Evolutionary conservation across 2,797 vertebrate species (phyloP), one percentile per base, ranked within the genome.

Genomic region (Silurus aristotelis): DNA sequence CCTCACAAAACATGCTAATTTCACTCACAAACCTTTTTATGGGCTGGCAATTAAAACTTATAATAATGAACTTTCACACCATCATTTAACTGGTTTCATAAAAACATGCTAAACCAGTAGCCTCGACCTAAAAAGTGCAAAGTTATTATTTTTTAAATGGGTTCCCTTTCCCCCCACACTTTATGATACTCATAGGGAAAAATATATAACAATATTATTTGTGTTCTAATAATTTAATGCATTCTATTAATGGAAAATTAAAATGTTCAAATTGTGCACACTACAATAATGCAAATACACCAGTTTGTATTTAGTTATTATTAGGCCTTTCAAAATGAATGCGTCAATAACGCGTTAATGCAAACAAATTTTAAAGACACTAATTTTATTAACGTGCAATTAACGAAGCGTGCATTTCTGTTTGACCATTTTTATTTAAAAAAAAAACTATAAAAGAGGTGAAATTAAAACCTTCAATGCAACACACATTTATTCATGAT

Each of bases 21-120:
- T 91, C 90, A 85, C 91, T 75, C 87, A 91, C 79, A 81, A 91
- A 91, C 90, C 89, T 89, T 82, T 90, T 93, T 90, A 94, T 89
- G 85, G 86, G 88, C 87, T 87, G 90, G 89, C 92, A 92, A 94
- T 90, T 90, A 90, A 90, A 89, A 87, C 86, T 90, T 92, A 83
- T 85, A 87, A 88, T 91, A 88, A 87, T 90, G 87, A 91, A 79
- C 88, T 89, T 91, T 87, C 90, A 91, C 90, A 88, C 83, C 71
- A 83, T 80, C 84, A 83, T 94, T 92, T 91, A 93, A 92, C 92
- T 71, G 61, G 85, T 67, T 80, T 17, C 17, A 52, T 56, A 48
- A 80, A 58, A 60, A 38, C 70, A 70, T 67, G 15, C 17, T 58
- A 80, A 80, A 55, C 19, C 55, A 83, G 31, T 22, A 79, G 60